Conservation (phyloP, 2,888 invertebrate genomes). For the Ecdyonurus torrentis region DNA sequence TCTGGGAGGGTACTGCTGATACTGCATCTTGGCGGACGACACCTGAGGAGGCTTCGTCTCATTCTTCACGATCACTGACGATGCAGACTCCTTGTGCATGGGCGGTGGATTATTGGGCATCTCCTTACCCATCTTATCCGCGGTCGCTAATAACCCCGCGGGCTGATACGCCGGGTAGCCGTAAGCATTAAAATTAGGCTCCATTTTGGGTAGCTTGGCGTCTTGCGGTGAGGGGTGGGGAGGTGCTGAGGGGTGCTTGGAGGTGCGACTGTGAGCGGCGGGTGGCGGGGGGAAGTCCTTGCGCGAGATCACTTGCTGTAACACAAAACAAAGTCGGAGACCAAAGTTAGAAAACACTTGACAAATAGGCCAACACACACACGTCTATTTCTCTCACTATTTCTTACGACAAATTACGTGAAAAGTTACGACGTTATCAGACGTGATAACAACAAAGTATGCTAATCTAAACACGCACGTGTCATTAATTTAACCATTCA, state of each 20-base stretch:
- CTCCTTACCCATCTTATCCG: constrained; percentile 11
- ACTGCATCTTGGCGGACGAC: constrained; percentile 16
- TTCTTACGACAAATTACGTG: no score
- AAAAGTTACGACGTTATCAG: no score
- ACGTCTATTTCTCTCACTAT: no score
- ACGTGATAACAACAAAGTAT: no score
- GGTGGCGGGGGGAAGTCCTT: constrained; percentile 29
- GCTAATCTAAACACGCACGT: no score
- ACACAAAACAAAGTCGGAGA: not conserved
- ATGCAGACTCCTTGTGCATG: constrained; percentile 49
- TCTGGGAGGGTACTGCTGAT: not conserved
- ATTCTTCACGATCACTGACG: constrained; percentile 61
- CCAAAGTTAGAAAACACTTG: no score
- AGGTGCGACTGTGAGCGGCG: constrained; percentile 26
- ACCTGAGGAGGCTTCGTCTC: constrained; percentile 45
- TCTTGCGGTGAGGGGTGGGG: constrained; percentile 22
- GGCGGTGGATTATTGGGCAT: constrained; percentile 51
- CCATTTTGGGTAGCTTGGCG: constrained; percentile 35
- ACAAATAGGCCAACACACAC: no score
- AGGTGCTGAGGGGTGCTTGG: constrained; percentile 21
- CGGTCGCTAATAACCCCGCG: constrained; percentile 16
- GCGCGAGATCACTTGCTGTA: not conserved
- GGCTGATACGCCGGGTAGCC: constrained; percentile 40
- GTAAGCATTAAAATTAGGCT: constrained; percentile 49
- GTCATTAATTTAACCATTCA: no score